Conservation (phyloP, 2,113 vertebrate species). For the Calypte anna region DNA sequence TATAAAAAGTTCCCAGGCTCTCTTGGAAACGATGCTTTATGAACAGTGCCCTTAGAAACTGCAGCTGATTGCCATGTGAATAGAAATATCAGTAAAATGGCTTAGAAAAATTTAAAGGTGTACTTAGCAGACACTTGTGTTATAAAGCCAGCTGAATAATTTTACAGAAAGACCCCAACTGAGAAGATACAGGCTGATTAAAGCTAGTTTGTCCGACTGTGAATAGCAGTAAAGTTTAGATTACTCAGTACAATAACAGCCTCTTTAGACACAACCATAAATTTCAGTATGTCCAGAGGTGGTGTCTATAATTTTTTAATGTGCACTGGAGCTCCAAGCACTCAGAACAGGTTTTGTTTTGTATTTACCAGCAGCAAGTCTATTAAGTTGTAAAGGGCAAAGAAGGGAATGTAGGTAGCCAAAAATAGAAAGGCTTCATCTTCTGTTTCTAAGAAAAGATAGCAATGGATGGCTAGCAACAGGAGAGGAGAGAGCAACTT, state of each 20-base stretch:
- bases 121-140: conserved; percentile 43
- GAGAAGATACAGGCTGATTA: conserved; percentile 49
- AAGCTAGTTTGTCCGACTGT: conserved; percentile 53
- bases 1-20: conserved; percentile 47
- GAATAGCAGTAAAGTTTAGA: conserved; percentile 67
- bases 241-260: conserved; percentile 59
- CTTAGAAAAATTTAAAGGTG: conserved; percentile 50
- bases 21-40: conserved; percentile 30
- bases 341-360: conserved; percentile 70
- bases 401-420: conserved; percentile 32
- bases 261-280: conserved; percentile 69
- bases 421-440: conserved; percentile 64
- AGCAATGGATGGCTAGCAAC: neutral
- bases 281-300: conserved; percentile 71
- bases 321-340: conserved; percentile 39
- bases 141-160: conserved; percentile 44
- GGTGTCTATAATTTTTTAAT: conserved; percentile 76
- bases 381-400: conserved; percentile 73
- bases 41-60: conserved; percentile 24
- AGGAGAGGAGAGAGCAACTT: neutral
- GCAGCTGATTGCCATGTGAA: conserved; percentile 42
- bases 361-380: conserved; percentile 74
- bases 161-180: conserved; percentile 33
- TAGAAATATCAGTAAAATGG: conserved; percentile 58
- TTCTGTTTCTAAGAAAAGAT: conserved; percentile 55